phyloP scores from a whole-genome alignment of 2,888 invertebrate species.

The Maniola hyperantus region DNA sequence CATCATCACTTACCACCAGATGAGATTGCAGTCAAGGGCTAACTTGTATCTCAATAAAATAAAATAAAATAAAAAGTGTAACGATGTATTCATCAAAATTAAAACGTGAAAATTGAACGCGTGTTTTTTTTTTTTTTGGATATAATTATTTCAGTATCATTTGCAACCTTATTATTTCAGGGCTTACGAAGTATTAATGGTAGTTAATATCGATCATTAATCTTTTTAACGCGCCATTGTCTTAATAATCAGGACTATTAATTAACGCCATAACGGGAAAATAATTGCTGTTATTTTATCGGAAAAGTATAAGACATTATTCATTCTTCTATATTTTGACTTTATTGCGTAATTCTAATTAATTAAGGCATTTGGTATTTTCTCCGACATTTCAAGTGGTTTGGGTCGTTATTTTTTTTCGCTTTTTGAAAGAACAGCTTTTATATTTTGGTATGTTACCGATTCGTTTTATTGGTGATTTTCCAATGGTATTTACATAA shows the following conservation, averaged over 20 bases:
- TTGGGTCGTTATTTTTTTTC: background rate
- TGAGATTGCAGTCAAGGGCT: no score
- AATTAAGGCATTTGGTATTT: background rate
- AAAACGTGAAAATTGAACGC: no score
- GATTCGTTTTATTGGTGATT: background rate
- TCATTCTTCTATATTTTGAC: background rate
- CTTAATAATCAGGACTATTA: conserved; percentile 14
- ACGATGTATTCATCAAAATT: no score
- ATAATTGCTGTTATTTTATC: conserved; percentile 11
- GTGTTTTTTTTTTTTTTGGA: background rate
- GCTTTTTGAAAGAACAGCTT: background rate
- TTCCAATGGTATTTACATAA: background rate
- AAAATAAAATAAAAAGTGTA: no score
- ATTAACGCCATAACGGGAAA: conserved; percentile 15
- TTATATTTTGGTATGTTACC: background rate
- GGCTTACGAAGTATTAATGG: background rate
- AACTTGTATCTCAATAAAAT: no score
- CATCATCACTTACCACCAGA: no score
- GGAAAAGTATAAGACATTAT: conserved; percentile 4
- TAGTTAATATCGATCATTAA: conserved; percentile 21
- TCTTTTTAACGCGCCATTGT: conserved; percentile 17
- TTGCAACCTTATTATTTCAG: background rate
- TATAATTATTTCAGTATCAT: background rate
- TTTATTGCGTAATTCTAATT: conserved; percentile 3
- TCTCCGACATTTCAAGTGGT: background rate